Evolutionary conservation across 2,888 invertebrate species (phyloP), one percentile per base, ranked within the genome.

Genomic region (Callyntrura guangdongensis): DNA sequence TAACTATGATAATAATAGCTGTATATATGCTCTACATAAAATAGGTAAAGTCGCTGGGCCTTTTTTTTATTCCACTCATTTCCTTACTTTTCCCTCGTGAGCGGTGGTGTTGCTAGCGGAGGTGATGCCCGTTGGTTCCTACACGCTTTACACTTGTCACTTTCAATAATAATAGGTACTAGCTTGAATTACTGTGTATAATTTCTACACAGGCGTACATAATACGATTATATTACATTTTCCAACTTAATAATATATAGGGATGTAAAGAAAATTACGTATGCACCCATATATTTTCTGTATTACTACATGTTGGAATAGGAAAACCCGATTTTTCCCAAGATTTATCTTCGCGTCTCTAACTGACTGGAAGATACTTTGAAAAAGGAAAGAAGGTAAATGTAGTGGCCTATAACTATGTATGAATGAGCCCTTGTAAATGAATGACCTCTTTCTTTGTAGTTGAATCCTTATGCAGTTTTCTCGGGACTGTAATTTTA

Each of bases 1-100:
- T 88, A 88, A 88, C 88, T 90, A 85, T 90, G 89, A 90, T 90
- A 90, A 90, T 90, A 90, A 90, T 84, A 77, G 89, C 84, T 83
- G 61, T 88, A 81, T 25, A n/a, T 87, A 83, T 36, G 89, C 79
- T 85, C 69, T 56, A 53, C 67, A 81, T 85, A 85, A 90, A 90
- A 85, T 84, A 85, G 85, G 85, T 79, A 85, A 90, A 81, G 79
- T 85, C 47, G 22, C 56, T 9, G 67, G 81, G 11, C 59, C 79
- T n/a, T 83, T 74, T n/a, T 86, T 79, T 81, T 87, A 69, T 81
- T 87, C 81, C 49, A 81, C 87, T 87, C 87, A 87, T 87, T 87
- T 87, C 69, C 81, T 49, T 86, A 79, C 45, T 85, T 56, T 77
- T 17, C 77, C 67, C 17, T 77, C n/a, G n/a, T n/a, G n/a, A n/a